phyloP scores from a whole-genome alignment of 2,113 vertebrate genomes.

The Paracanthobrama guichenoti region DNA sequence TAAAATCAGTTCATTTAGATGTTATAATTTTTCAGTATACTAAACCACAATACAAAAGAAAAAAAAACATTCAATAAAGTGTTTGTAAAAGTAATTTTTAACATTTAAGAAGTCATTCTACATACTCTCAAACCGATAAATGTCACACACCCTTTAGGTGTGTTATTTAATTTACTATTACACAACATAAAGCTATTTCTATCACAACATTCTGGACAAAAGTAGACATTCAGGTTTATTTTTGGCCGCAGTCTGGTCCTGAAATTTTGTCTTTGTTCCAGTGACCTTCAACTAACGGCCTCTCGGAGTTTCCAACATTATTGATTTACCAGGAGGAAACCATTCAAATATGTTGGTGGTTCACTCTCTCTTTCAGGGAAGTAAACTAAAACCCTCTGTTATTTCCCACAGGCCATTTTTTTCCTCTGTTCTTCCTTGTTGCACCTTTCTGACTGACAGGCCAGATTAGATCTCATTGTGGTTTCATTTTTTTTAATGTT shows the following conservation, averaged over 20 bases:
- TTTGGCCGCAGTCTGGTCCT: background rate
- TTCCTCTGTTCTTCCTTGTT: conserved; percentile 16
- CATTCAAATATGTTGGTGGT: background rate
- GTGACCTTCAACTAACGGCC: background rate
- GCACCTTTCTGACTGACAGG: conserved; percentile 13
- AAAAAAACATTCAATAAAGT: too few relatives aligned
- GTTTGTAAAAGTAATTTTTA: too few relatives aligned
- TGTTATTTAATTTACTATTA: background rate
- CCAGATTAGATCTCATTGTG: background rate
- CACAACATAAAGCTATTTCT: background rate
- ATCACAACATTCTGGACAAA: too few relatives aligned
- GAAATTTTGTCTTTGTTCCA: background rate
- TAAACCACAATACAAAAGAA: too few relatives aligned
- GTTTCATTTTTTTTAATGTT: background rate
- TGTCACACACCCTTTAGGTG: background rate
- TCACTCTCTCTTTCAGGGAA: conserved; percentile 21
- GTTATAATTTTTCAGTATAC: too few relatives aligned
- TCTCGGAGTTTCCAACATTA: conserved; percentile 26
- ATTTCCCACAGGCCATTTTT: conserved; percentile 8
- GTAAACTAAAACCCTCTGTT: background rate
- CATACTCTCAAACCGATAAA: too few relatives aligned
- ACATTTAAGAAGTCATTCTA: too few relatives aligned
- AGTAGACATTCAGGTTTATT: too few relatives aligned
- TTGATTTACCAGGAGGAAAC: conserved; percentile 8
- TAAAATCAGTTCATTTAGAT: too few relatives aligned